Base-by-base conservation (phyloP, 2,113 vertebrate genomes). In the Corynorhinus townsendii region DNA sequence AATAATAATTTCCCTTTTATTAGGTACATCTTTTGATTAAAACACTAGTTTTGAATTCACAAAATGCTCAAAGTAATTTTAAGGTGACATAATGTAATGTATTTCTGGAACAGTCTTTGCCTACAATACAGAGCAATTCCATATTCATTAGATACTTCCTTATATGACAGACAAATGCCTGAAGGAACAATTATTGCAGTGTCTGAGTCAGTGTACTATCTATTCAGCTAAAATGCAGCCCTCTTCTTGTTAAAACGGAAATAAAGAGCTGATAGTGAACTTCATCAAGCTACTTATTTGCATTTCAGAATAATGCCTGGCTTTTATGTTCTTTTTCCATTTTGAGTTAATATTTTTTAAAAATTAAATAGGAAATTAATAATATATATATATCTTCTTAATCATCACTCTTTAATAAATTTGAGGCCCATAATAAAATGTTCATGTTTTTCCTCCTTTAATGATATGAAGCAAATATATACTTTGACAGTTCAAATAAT, bases 11-110 rank as follows among this genome's bases (percentile, higher is more conserved):
- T 95, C 59, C 54, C 81, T 95, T 95, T 72, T 83, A 77, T 75
- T 75, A 64, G 35, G 30, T 80, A 64, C 35, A 86, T 77, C 24
- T 71, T 52, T 91, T 83, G 10, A 83, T 96, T 81, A 52, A 81
- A 81, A 83, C 92, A 62, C n/a, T 83, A 95, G 47, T 71, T 96
- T 96, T 43, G 45, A 89, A 89, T 93, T 73, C 91, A 72, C 52
- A 59, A 92, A 91, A 45, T 93, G 1, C 33, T 95, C 16, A 69
- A 73, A 89, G 66, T 88, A 93, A 93, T 86, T 89, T 82, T 92
- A 43, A 59, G 26, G 77, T 79, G 45, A 85, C 40, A 66, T 84
- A 95, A 77, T 56, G 26, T 54, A 64, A 7, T 72, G 4, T 40
- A 86, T 79, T 66, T 89, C 49, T 69, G 26, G 12, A 82, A n/a